phyloP scores from a whole-genome alignment of 2,797 vertebrate genomes.

The Diceros bicornis region DNA sequence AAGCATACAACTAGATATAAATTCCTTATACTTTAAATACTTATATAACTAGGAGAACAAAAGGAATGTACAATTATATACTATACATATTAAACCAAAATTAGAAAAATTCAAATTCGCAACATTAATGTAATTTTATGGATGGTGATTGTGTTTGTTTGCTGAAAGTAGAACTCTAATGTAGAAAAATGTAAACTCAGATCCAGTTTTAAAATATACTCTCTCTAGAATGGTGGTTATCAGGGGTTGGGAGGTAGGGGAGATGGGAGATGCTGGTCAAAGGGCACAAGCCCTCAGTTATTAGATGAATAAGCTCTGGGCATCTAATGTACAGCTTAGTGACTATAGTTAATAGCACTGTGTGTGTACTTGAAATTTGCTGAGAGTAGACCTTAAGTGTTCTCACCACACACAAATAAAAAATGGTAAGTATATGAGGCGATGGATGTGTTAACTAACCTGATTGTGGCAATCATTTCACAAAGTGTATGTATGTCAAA shows the following conservation, averaged over 20 bases:
- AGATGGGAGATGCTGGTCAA: background rate
- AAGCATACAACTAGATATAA: background rate
- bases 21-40: background rate
- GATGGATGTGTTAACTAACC: background rate
- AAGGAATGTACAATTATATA: background rate
- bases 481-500: background rate
- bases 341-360: background rate
- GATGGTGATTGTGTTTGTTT: background rate
- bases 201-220: background rate
- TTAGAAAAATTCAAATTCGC: background rate
- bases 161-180: background rate
- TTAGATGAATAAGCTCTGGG: background rate
- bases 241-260: background rate
- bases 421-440: background rate
- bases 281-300: background rate
- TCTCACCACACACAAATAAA: background rate
- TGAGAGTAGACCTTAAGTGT: background rate
- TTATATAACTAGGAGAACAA: background rate
- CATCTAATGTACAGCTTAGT: background rate
- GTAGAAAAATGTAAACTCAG: background rate
- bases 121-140: constrained; percentile 13
- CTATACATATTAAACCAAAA: background rate
- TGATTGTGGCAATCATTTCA: background rate
- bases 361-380: background rate
- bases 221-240: background rate